Base-by-base conservation (phyloP, 1,140 invertebrate genomes). In the Vanessa atalanta region DNA sequence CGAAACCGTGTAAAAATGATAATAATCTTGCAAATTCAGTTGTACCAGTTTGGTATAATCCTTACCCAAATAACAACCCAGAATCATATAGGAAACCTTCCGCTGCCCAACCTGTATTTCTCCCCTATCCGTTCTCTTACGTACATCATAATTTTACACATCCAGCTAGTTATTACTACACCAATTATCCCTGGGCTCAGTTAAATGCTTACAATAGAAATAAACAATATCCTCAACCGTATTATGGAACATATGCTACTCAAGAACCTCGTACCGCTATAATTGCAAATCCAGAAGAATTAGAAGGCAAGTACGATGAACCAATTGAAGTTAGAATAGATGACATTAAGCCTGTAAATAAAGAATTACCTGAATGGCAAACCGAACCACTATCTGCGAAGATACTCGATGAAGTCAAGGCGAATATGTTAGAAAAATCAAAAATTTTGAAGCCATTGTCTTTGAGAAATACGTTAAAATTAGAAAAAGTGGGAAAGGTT, bases 401-500 rank as follows among this genome's bases (percentile, higher is more conserved):
- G 23, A 75, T 88, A 11, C 43, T 90, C 11, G 83, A 91, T 13
- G 90, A 92, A 81, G 80, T 89, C 0, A 84, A 79, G 85, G 86
- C 85, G 0, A 83, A 89, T 72, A 73, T 89, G 31, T 65, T 77
- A 15, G 81, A 88, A 1, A 86, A 86, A 65, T 71, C 77, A 2
- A 89, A 81, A 64, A 50, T 87, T 11, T 47, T 88, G 0, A 85
- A 86, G 48, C 76, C 83, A 3, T 65, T 83, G 37, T 71, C 79
- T 6, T 75, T 85, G 55, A 83, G 79, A 65, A 90, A 90, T 70
- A 88, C 81, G 50, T 47, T 89, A 1, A 90, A 86, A 70, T 76
- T 91, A 47, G 90, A 92, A 67, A 84, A 79, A 75, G 83, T 91
- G 13, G 85, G 82, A 8, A 90, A 89, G 75, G 70, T 89, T 0